Percentiles rank a stretch among this genome's conserved stretches.
phyloP scores from a whole-genome alignment of 2,113 vertebrate species.

The Capra hircus region DNA sequence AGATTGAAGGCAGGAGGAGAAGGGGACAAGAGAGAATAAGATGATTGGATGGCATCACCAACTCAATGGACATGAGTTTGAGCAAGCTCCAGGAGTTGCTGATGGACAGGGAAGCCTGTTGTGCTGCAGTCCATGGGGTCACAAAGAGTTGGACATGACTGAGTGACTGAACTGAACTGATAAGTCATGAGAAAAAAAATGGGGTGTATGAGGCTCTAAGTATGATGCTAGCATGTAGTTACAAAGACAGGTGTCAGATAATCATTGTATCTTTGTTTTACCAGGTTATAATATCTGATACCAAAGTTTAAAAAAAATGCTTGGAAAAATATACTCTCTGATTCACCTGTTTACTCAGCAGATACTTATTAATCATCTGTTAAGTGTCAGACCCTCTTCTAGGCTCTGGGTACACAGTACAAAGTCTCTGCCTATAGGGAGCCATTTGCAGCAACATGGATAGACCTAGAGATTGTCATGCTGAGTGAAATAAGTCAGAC shows the following conservation, averaged over 20 bases:
- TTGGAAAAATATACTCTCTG: neutral
- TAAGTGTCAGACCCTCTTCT: neutral
- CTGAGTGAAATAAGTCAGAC: neutral
- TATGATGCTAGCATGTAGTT: neutral
- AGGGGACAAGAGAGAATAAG: neutral
- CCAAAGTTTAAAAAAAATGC: neutral
- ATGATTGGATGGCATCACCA: neutral
- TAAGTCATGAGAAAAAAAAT: neutral
- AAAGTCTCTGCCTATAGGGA: neutral
- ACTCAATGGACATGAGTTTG: neutral
- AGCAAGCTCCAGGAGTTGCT: neutral
- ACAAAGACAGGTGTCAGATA: neutral
- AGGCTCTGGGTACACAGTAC: neutral
- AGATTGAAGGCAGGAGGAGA: neutral
- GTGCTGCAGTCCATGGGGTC: neutral
- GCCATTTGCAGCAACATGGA: neutral
- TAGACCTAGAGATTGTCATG: neutral
- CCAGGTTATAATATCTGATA: neutral
- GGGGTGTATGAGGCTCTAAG: neutral
- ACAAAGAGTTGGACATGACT: neutral
- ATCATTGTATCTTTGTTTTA: neutral
- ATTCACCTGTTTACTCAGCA: neutral
- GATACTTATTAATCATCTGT: neutral
- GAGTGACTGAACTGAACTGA: neutral
- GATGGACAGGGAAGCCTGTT: neutral